Evolutionary conservation across 2,888 invertebrate species (phyloP), one percentile per base, ranked within the genome.

Genomic region (Diplazon laetatorius): DNA sequence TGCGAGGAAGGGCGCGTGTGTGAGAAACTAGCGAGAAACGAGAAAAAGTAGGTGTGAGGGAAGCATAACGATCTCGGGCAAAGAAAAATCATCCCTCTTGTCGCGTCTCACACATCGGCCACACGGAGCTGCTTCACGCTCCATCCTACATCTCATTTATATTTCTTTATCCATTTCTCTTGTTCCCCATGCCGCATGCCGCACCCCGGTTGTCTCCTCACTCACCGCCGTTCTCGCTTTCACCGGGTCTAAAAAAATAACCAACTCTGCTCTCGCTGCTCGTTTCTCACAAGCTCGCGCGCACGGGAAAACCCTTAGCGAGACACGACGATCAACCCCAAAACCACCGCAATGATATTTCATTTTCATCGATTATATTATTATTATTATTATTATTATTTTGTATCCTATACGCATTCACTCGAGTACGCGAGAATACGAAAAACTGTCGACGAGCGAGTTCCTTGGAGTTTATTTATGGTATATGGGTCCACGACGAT

Each of bases 21-120:
- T n/a, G 39, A 2, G 62, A 12, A 39, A 50, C 6, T 30, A 5
- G 30, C 30, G 6, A 2, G 2, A 6, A 6, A 6, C 6, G 42
- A 65, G 63, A 73, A 50, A 69, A 42, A 70, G 30, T 62, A 50
- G 52, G 69, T 59, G 68, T 52, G 25, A 69, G 63, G 72, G 69
- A 39, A 50, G 44, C 63, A 50, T 65, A 78, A 78, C 57, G 78
- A 78, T 69, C 50, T 42, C n/a, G 12, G 48, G 37, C 42, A 60
- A 74, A 78, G 77, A 73, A 78, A 74, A 74, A 74, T 73, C 55
- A 69, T 55, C 65, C 20, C 44, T 74, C 2, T 73, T 65, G 42
- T 50, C 35, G 46, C 62, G 44, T 62, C 60, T 18, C 42, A 44
- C 44, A 63, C n/a, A n/a, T n/a, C n/a, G n/a, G n/a, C n/a, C n/a